Conservation (phyloP, 2,113 vertebrate genomes). For the Mustelus asterias region DNA sequence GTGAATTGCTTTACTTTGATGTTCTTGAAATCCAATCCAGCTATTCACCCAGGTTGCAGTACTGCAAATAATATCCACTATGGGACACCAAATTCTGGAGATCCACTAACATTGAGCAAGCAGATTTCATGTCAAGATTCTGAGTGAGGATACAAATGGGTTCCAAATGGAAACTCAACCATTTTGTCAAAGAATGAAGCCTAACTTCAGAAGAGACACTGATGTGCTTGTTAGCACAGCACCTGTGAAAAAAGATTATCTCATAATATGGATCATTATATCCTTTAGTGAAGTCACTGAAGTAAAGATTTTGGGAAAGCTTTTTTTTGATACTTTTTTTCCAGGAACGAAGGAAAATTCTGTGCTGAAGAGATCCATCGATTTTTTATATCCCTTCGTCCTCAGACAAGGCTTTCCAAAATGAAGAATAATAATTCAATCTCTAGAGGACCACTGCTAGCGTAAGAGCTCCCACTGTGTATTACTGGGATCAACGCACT, state of each 20-base stretch:
- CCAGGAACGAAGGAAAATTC: neutral
- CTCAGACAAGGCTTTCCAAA: constrained; percentile 61
- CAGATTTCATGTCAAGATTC: constrained; percentile 16
- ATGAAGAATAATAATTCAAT: constrained; percentile 89
- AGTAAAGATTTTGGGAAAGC: neutral
- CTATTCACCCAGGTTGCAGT: neutral
- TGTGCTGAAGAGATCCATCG: too few relatives aligned
- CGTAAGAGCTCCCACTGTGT: constrained; percentile 65
- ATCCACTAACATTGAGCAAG: too few relatives aligned
- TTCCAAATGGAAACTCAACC: neutral
- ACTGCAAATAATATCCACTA: neutral
- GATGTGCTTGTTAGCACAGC: neutral
- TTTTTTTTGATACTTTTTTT: neutral
- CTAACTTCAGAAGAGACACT: neutral
- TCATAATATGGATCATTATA: neutral
- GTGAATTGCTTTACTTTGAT: neutral
- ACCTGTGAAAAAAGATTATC: neutral
- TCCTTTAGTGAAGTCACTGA: neutral
- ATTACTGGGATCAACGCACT: constrained; percentile 83
- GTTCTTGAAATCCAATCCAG: neutral
- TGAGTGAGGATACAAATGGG: too few relatives aligned
- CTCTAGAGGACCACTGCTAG: constrained; percentile 69
- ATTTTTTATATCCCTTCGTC: constrained; percentile 37
- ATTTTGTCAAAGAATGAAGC: neutral
- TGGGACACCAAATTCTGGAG: neutral